Base-by-base conservation (phyloP, 2,113 vertebrate genomes). In the Xiphorhynchus elegans region DNA sequence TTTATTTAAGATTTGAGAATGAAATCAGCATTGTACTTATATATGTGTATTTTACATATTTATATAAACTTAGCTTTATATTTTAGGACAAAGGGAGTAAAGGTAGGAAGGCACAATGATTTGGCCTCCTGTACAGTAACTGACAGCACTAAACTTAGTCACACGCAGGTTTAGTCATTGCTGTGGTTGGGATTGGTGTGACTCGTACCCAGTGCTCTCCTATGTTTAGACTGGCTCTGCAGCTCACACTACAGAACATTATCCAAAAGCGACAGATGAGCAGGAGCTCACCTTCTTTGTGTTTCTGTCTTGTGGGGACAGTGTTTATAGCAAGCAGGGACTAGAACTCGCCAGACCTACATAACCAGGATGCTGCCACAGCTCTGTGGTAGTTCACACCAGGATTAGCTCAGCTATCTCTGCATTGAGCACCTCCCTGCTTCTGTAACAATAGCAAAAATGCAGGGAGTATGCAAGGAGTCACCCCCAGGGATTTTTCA, bases 361-460 rank as follows among this genome's bases (percentile, higher is more conserved):
- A 7, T 14, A 16, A 33, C 40, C 4, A 1, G 46, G 67, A 44
- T 46, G 67, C 63, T 89, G 59, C 55, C 64, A 13, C 31, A 52
- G 59, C 40, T 73, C 49, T 28, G 40, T 0, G 1, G 49, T 29
- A 49, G 28, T 44, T 2, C 6, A 39, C 0, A 0, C 12, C 35
- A 29, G 75, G 47, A 79, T 49, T 18, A 56, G 72, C 68, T 66
- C 24, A 46, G n/a, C 31, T 35, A 14, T 18, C 23, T 60, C 28
- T 13, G 72, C 72, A 15, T 17, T 3, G 7, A 47, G 53, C 76
- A 60, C 28, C 47, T 72, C 17, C 74, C 55, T 62, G 26, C 49
- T 55, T 31, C n/a, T 3, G 1, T 3, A 23, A 23, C 2, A 63
- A 37, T 19, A 49, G 8, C 1, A 8, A 44, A 60, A 76, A 31